Conservation (phyloP, 2,113 vertebrate species). For the Pantherophis guttatus region DNA sequence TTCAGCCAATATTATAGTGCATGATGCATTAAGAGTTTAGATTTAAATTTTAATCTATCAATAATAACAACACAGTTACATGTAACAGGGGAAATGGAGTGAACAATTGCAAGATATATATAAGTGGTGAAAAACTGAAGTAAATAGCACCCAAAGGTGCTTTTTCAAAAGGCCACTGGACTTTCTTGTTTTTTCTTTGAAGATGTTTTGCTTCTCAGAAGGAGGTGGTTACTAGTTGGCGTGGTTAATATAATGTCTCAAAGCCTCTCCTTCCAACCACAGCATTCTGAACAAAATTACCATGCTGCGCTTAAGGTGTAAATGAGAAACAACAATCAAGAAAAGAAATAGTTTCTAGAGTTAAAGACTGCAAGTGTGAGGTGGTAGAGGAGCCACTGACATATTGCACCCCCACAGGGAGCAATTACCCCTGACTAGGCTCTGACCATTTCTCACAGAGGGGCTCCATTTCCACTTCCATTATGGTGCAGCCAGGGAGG, state of each 20-base stretch:
- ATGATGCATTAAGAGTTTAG: not conserved
- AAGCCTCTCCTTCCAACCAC: not conserved
- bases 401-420: constrained; percentile 30
- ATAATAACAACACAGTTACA: not conserved
- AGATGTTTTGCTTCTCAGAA: not conserved
- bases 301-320: constrained; percentile 26
- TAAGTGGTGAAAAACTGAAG: not conserved
- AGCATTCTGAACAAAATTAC: constrained; percentile 2
- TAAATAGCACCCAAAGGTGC: not conserved
- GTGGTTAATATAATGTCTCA: not conserved
- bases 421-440: constrained; percentile 17
- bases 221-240: not conserved
- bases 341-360: constrained; percentile 1
- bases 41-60: not conserved
- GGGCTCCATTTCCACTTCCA: constrained; percentile 4
- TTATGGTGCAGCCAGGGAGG: constrained; percentile 2
- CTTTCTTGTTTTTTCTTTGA: not conserved
- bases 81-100: not conserved
- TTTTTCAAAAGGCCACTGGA: not conserved
- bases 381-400: constrained; percentile 20
- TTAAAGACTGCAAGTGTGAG: not conserved
- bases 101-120: not conserved
- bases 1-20: not conserved
- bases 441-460: constrained; percentile 12
- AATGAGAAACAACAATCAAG: constrained; percentile 27